phyloP scores from a whole-genome alignment of 1,140 invertebrate genomes.

The Chymomyza costata region DNA sequence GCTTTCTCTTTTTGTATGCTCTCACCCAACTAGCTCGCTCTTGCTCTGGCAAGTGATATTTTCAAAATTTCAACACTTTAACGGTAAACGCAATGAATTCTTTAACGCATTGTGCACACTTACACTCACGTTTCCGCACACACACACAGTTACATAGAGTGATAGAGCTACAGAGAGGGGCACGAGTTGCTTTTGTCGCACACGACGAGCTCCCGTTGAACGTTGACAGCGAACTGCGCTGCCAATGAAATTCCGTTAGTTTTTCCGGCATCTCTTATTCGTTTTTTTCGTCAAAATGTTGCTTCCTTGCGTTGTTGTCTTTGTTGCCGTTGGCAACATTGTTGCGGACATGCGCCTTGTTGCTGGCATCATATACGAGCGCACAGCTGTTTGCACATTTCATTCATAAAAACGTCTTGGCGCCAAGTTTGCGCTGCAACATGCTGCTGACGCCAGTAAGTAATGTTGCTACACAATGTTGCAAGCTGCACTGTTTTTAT shows the following conservation, averaged over 20 bases:
- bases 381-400: constrained; percentile 29
- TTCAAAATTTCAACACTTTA: constrained; percentile 19
- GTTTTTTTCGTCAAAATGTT: constrained; percentile 22
- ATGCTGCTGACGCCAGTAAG: not conserved
- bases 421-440: constrained; percentile 25
- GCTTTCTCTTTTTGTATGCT: constrained; percentile 1
- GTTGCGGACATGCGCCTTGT: constrained; percentile 36
- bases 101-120: too few species aligned
- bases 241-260: constrained; percentile 24
- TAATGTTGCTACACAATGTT: constrained; percentile 34
- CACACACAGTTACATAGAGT: too few species aligned
- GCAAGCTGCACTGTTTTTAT: not conserved
- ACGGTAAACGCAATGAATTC: too few species aligned
- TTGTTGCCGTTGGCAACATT: too few species aligned
- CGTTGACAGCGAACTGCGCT: constrained; percentile 45
- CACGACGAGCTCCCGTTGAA: constrained; percentile 44
- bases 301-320: constrained; percentile 5
- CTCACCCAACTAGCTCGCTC: constrained; percentile 7
- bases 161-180: too few species aligned
- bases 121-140: too few species aligned
- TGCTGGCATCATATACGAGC: constrained; percentile 21
- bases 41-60: constrained; percentile 37
- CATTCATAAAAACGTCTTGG: constrained; percentile 44
- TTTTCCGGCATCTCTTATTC: too few species aligned
- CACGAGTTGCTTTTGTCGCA: too few species aligned